Percentiles rank a stretch among this genome's conserved stretches.
Conservation (phyloP, 2,113 vertebrate species). For the Danionella cerebrum region DNA sequence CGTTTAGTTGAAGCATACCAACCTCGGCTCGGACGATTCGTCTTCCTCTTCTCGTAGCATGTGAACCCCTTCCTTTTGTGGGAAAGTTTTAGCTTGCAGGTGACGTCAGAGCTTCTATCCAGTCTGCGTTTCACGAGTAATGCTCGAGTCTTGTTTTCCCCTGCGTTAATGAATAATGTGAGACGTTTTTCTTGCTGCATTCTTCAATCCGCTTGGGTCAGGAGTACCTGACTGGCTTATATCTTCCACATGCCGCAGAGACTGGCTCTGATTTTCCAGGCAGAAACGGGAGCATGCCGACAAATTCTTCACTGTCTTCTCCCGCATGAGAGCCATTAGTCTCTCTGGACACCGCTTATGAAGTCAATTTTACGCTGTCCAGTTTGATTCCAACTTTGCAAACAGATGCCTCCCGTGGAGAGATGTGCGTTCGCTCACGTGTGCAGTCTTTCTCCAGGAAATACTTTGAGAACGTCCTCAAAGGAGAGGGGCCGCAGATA, state of each 20-base stretch:
- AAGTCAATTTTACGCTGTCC: constrained; percentile 70
- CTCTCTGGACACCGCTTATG: constrained; percentile 61
- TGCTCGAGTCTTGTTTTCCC: background rate
- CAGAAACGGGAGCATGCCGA: constrained; percentile 60
- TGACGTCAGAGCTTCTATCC: background rate
- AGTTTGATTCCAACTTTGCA: constrained; percentile 56
- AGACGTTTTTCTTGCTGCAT: constrained; percentile 47
- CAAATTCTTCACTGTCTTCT: constrained; percentile 59
- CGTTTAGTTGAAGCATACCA: constrained; percentile 71
- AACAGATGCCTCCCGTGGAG: constrained; percentile 59
- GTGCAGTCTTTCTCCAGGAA: background rate
- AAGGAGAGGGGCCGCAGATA: constrained; percentile 46
- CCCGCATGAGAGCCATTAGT: constrained; percentile 57
- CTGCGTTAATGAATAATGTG: background rate
- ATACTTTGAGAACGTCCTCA: constrained; percentile 46
- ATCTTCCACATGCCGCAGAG: constrained; percentile 64
- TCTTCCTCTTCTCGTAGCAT: constrained; percentile 36
- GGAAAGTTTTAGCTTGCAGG: constrained; percentile 28
- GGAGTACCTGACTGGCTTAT: constrained; percentile 70
- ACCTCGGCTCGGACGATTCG: constrained; percentile 58
- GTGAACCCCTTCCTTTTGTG: constrained; percentile 36
- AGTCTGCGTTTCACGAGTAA: background rate
- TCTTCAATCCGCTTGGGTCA: constrained; percentile 57
- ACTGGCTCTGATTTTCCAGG: constrained; percentile 52
- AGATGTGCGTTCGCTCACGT: constrained; percentile 9